Evolutionary conservation across 2,888 invertebrate genomes (phyloP), one percentile per base, ranked within the genome.

Genomic region (Agrotis segetum): DNA sequence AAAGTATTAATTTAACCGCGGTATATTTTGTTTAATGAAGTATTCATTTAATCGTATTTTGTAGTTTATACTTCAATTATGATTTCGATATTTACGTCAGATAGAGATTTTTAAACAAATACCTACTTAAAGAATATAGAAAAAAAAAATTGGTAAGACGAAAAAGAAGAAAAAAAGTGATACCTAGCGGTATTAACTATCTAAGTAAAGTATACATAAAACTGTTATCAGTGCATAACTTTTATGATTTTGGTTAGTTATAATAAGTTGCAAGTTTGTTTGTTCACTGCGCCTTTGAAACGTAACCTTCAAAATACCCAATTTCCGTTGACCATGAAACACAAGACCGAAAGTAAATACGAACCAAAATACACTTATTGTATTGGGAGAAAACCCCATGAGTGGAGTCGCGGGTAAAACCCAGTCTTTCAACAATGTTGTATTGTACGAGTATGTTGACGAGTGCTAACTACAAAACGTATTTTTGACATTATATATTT

Each of bases 321-420:
- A 63, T 14, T 40, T 71, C 71, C 74, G 34, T 47, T 71, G 53
- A 9, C 74, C 63, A 61, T 52, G 53, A 74, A 19, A 47, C 47
- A 61, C 21, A 47, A 74, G 24, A 40, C 53, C 11, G 64, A 64
- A 53, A 47, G 24, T 17, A 24, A 34, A 53, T 21, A 40, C 11
- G 9, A 40, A 40, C 1, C 40, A 40, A 53, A 4, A 2, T 21
- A 9, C 6, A 34, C 17, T 55, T 67, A 52, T 69, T 50, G 47
- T 67, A 14, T 60, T 63, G 55, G 19, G 58, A 58, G 46, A 74
- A 74, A 52, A 60, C 69, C 60, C 71, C 47, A 59, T 40, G 59
- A 52, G 49, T 7, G 24, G 17, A 13, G 24, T 53, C 21, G 17
- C 62, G 71, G 74, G 71, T 40, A 71, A 77, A 77, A 70, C 74